Conservation (phyloP, 2,797 vertebrate genomes). For the Carcharodon carcharias region DNA sequence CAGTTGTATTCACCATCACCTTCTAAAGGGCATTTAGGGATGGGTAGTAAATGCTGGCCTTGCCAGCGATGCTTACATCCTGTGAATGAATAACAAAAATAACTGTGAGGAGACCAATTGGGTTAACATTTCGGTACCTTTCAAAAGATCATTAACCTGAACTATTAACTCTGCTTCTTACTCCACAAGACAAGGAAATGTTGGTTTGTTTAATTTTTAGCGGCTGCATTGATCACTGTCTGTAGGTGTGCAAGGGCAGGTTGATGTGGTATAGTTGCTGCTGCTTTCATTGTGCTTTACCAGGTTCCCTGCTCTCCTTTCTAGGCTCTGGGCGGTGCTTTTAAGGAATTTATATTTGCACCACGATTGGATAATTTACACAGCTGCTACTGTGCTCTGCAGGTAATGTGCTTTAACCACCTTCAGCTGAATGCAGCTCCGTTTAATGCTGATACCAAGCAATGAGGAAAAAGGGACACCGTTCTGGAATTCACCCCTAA, state of each 20-base stretch:
- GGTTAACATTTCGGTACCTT: not conserved
- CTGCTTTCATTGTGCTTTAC: not conserved
- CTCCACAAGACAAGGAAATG: not conserved
- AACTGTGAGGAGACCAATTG: not conserved
- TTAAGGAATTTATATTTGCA: constrained; percentile 87
- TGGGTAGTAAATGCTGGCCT: not conserved
- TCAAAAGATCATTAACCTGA: not conserved
- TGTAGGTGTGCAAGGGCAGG: too few species aligned
- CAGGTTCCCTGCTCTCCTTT: not conserved
- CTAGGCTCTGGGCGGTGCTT: constrained; percentile 80
- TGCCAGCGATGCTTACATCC: too few species aligned
- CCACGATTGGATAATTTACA: constrained; percentile 92
- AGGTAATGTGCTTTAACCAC: constrained; percentile 55
- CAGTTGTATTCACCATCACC: not conserved
- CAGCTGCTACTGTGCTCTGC: constrained; percentile 92
- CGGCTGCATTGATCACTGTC: not conserved
- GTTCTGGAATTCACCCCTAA: not conserved
- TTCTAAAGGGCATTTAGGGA: not conserved
- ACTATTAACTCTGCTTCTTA: not conserved
- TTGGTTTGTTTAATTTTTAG: not conserved
- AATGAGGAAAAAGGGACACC: not conserved
- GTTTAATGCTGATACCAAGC: not conserved
- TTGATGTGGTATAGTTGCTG: not conserved
- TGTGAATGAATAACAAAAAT: not conserved
- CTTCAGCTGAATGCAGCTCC: not conserved